Base-by-base conservation (phyloP, 2,113 vertebrate genomes). In the Chauna torquata region DNA sequence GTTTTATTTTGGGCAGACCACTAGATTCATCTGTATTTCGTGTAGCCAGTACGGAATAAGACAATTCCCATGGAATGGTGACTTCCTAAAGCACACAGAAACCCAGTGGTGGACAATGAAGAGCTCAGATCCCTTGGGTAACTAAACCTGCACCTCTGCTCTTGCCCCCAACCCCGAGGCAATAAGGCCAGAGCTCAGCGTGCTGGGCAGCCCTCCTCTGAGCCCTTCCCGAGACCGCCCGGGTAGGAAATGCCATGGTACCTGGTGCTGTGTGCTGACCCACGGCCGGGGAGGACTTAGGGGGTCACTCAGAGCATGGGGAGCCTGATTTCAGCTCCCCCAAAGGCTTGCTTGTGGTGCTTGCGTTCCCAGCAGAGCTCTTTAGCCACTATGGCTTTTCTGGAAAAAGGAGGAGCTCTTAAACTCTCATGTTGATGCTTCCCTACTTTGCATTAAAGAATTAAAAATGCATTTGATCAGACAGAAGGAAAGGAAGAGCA, bases 401-500 rank as follows among this genome's bases (percentile, higher is more conserved):
- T 82, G 65, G 34, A 94, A 36, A 54, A 47, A 64, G 69, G 32
- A 55, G 84, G 59, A 55, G n/a, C 50, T 52, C 50, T 75, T 76
- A 25, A n/a, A 4, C 20, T 71, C 40, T 65, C 1, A 3, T 65
- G 55, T 64, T 54, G 27, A 38, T 87, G 49, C 47, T 44, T 86
- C 81, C 27, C 32, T 91, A 47, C 47, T 91, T 79, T 72, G 40
- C 86, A 79, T 79, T 87, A 72, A 89, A 92, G 78, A 84, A 95
- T 91, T 95, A 85, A 91, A 82, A 87, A 68, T 72, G 58, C 27
- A 58, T 77, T 88, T 74, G 54, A 92, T 88, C 75, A 54, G 54
- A 64, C 71, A 93, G 79, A 62, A 96, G 54, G 68, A 86, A 91
- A 45, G 47, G 57, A 90, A 92, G 42, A 92, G 36, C 36, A 45